Evolutionary conservation across 2,113 vertebrate genomes (phyloP).

Genomic region (Polypterus bichir): DNA sequence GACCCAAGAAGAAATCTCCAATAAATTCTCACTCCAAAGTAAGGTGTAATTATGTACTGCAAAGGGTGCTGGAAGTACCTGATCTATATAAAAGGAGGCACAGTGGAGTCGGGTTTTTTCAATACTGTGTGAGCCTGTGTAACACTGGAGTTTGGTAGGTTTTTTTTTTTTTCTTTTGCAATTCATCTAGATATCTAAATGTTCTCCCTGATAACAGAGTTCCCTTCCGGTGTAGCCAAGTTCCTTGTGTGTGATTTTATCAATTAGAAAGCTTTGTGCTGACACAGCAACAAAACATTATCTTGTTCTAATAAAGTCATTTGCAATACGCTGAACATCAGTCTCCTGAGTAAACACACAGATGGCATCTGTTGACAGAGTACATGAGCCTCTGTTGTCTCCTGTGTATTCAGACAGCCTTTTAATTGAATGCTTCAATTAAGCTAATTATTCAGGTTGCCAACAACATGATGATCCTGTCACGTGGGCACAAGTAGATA

Average conservation of each 20-base stretch:
- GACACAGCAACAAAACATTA: slow-evolving; percentile 56
- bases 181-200: slow-evolving; percentile 21
- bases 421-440: neutral
- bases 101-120: slow-evolving; percentile 33
- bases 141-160: no score
- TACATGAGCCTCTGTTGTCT: neutral
- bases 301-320: slow-evolving; percentile 63
- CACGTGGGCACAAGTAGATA: no score
- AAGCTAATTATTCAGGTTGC: neutral
- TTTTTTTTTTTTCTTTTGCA: no score
- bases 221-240: slow-evolving; percentile 46
- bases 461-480: neutral
- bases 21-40: slow-evolving; percentile 2
- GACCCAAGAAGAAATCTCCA: slow-evolving; percentile 8
- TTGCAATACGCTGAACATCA: slow-evolving; percentile 70
- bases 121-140: no score
- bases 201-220: slow-evolving; percentile 41
- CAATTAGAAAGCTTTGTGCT: slow-evolving; percentile 21
- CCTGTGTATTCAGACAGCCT: neutral
- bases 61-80: slow-evolving; percentile 19
- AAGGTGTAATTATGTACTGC: slow-evolving; percentile 7
- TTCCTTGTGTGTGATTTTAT: slow-evolving; percentile 38
- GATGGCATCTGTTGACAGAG: slow-evolving; percentile 21
- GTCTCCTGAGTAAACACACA: slow-evolving; percentile 17
- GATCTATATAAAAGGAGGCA: slow-evolving; percentile 28